Conservation (phyloP, 2,113 vertebrate species). For the Propithecus coquereli region DNA sequence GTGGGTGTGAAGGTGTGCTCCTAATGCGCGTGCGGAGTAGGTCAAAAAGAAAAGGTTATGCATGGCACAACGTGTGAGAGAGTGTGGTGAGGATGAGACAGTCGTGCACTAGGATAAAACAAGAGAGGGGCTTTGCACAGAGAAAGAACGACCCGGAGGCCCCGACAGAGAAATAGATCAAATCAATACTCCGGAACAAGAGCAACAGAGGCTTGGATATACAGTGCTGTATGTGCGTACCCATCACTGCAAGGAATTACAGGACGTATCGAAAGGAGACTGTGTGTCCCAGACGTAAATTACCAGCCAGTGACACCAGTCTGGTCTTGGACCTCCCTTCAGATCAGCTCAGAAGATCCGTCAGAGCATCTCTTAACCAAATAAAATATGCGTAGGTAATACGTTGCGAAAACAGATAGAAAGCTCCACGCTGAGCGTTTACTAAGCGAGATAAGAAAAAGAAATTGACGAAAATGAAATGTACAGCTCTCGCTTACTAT, state of each 20-base stretch:
- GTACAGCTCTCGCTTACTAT: background rate
- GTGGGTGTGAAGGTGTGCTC: fast-evolving
- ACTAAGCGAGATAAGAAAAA: background rate
- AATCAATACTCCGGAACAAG: background rate
- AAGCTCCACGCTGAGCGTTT: background rate
- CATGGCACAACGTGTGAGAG: background rate
- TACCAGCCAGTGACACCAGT: too few relatives aligned
- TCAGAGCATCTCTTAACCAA: background rate
- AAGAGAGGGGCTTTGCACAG: background rate
- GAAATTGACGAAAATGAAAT: background rate
- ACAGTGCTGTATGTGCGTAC: fast-evolving
- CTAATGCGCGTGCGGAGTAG: fast-evolving
- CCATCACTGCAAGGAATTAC: fast-evolving
- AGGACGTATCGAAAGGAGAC: fast-evolving
- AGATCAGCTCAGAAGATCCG: background rate
- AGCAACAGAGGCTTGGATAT: fast-evolving
- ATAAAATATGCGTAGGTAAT: background rate
- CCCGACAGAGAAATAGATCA: background rate
- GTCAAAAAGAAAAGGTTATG: fast-evolving
- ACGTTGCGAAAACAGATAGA: background rate
- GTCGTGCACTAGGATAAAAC: too few relatives aligned
- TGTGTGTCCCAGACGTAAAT: fast-evolving
- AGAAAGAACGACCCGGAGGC: background rate
- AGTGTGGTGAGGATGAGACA: fast-evolving
- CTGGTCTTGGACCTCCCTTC: background rate